phyloP scores from a whole-genome alignment of 1,140 invertebrate species.

The Sitobion miscanthi region DNA sequence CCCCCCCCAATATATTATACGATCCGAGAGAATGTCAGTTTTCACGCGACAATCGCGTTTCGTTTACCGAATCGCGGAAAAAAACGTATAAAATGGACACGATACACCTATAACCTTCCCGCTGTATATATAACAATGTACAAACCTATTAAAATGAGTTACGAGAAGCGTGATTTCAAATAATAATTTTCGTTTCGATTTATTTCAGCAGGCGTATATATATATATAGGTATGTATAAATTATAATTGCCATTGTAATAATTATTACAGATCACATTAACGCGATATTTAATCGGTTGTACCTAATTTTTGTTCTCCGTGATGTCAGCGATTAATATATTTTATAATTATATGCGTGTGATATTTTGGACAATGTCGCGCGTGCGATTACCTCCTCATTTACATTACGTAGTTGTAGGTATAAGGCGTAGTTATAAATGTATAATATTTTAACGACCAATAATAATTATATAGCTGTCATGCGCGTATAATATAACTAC shows the following conservation, averaged over 20 bases:
- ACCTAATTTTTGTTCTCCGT: background rate
- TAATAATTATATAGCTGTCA: background rate
- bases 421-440: background rate
- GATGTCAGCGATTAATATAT: background rate
- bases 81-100: background rate
- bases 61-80: background rate
- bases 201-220: background rate
- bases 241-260: background rate
- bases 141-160: background rate
- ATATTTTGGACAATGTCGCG: background rate
- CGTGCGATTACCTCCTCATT: background rate
- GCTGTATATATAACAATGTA: background rate
- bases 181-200: conserved; percentile 1
- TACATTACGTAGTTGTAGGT: background rate
- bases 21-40: background rate
- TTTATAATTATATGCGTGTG: background rate
- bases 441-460: background rate
- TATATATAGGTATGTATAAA: no score
- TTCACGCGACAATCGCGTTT: background rate
- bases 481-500: background rate
- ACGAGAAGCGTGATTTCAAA: background rate
- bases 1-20: background rate
- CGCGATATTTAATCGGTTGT: background rate
- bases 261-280: background rate
- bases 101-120: no score